phyloP scores from a whole-genome alignment of 2,888 invertebrate genomes.

The Ischnura elegans region DNA sequence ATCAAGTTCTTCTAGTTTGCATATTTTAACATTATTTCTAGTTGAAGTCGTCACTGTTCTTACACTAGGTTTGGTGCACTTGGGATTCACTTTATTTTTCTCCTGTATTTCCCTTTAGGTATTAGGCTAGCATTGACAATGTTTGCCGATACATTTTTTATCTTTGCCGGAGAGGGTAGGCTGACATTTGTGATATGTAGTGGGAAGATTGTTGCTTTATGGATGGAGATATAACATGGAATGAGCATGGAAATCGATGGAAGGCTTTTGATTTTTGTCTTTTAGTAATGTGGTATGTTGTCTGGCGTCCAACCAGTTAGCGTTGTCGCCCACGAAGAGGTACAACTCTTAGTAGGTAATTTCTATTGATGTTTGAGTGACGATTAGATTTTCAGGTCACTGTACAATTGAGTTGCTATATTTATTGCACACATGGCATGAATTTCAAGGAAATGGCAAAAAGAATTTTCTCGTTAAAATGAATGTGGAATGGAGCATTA shows the following conservation, averaged over 20 bases:
- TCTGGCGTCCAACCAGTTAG: background rate
- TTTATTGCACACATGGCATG: background rate
- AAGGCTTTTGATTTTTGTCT: conserved; percentile 40
- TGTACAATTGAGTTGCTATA: background rate
- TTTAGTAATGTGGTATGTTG: background rate
- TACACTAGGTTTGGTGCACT: conserved; percentile 49
- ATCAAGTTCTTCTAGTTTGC: background rate
- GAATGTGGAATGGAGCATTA: conserved; percentile 27
- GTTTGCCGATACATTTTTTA: background rate
- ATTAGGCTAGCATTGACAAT: conserved; percentile 48
- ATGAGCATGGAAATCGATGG: conserved; percentile 58
- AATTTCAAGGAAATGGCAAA: background rate
- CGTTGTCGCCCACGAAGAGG: background rate
- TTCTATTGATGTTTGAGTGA: background rate
- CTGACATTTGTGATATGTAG: conserved; percentile 19
- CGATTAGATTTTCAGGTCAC: background rate
- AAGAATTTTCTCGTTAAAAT: background rate
- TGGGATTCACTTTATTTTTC: conserved; percentile 48
- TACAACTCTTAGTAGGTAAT: conserved; percentile 7
- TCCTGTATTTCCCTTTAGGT: conserved; percentile 50
- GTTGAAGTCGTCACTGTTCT: conserved; percentile 27
- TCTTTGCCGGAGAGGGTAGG: conserved; percentile 53
- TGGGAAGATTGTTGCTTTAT: conserved; percentile 34
- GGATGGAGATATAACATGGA: conserved; percentile 18
- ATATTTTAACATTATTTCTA: background rate